These are phyloP conservation scores for Tapera naevia DNA, from an alignment of 2,797 vertebrate species.

Conservation along the genomic window DNA sequence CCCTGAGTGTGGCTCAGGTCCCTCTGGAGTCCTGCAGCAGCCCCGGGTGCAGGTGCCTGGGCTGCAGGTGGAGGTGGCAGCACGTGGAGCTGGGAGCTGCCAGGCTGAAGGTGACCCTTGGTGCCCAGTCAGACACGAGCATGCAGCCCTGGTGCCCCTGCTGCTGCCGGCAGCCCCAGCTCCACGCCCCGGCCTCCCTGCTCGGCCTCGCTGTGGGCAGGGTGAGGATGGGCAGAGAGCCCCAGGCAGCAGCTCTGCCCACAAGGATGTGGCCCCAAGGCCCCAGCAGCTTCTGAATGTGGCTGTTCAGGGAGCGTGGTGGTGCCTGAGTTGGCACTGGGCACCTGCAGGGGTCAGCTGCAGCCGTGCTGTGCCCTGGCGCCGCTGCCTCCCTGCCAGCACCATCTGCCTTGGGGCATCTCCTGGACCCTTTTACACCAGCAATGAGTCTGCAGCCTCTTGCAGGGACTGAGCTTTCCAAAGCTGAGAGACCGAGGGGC, in stretches of 20 bases:
- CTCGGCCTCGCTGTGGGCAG: too few relatives aligned
- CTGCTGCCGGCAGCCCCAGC: too few relatives aligned
- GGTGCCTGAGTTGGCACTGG: neutral
- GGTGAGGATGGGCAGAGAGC: neutral
- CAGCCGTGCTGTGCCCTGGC: fast-evolving
- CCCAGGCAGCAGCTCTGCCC: neutral
- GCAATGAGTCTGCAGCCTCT: neutral
- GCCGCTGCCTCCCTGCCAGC: neutral
- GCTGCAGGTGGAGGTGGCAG: too few relatives aligned
- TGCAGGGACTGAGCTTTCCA: neutral
- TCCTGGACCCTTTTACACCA: fast-evolving
- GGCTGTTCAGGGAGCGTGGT: too few relatives aligned
- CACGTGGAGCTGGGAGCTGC: neutral
- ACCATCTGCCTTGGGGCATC: neutral
- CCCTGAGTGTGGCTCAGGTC: fast-evolving
- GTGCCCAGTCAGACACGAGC: too few relatives aligned
- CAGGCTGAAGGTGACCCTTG: too few relatives aligned
- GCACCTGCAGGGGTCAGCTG: neutral
- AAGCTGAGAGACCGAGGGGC: neutral
- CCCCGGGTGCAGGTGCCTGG: fast-evolving
- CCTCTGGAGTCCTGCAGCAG: neutral
- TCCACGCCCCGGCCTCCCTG: too few relatives aligned
- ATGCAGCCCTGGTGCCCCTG: fast-evolving
- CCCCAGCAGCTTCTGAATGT: neutral
- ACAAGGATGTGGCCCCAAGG: fast-evolving